Evolutionary conservation across 1,140 invertebrate genomes (phyloP), one percentile per base, ranked within the genome.

Genomic region (Agrypnia vestita): DNA sequence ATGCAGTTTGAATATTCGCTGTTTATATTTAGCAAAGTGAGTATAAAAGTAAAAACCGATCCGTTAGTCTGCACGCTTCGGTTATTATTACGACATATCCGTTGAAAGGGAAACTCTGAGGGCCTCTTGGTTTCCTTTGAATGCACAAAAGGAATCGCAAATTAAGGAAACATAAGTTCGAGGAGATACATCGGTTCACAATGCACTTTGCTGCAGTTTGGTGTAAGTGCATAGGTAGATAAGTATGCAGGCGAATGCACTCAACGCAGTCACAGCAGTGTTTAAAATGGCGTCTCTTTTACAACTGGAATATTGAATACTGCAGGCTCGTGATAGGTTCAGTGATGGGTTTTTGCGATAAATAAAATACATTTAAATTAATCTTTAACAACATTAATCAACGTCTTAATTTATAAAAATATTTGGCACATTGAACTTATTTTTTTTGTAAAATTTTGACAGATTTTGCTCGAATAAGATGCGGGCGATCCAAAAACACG

Each of bases 101-200:
- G 55, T 43, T 59, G 79, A 80, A 83, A 83, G 78, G 80, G 79
- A 81, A 83, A 81, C 53, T 64, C 62, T 9, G 79, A 83, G 82
- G 82, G 82, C 82, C 82, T 80, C 82, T 78, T 53, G 76, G 76
- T 83, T 83, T 83, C 80, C 82, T 80, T 81, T 77, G 82, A 77
- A 83, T 81, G 82, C 80, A 80, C 80, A 81, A 81, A 83, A 83
- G 82, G 82, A 83, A 83, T 80, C 72, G 79, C 64, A 77, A 81
- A 81, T 73, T 83, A 81, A 81, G 82, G 74, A 73, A 79, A 71
- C 82, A 83, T 73, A 74, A 83, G 80, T 49, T 47, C 43, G 19
- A 79, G 56, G 82, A 83, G 82, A 81, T 83, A 75, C 78, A 69
- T 71, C 72, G 76, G 71, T 78, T 61, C 71, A 76, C 73, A 74